Evolutionary conservation across 1,140 invertebrate genomes (phyloP).

Genomic region (Oncopeltus fasciatus): DNA sequence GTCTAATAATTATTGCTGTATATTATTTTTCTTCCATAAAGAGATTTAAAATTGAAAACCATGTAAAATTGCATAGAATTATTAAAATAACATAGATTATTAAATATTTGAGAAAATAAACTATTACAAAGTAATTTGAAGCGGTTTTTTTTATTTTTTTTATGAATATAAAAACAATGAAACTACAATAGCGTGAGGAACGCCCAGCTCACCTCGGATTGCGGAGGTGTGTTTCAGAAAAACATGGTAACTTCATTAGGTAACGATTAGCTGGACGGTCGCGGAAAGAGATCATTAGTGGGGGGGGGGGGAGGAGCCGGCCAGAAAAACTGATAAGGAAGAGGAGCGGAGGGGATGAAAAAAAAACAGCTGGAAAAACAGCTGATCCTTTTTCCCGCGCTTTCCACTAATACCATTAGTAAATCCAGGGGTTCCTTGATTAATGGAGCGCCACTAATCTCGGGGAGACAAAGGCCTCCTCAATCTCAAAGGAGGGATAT

Average conservation of each 20-base stretch:
- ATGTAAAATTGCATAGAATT: too few species aligned
- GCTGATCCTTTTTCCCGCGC: background rate
- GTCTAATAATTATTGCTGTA: too few species aligned
- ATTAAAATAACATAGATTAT: too few species aligned
- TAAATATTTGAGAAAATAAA: too few species aligned
- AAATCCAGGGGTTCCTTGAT: conserved; percentile 3
- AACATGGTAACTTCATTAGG: background rate
- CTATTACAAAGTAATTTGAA: too few species aligned
- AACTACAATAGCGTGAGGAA: too few species aligned
- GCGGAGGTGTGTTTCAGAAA: too few species aligned
- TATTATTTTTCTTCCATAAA: too few species aligned
- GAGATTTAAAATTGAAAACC: too few species aligned
- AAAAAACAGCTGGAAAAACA: background rate
- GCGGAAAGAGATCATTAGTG: background rate
- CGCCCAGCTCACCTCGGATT: too few species aligned
- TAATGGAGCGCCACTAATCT: conserved; percentile 4
- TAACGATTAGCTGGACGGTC: conserved; percentile 6
- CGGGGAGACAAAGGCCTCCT: background rate
- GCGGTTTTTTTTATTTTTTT: too few species aligned
- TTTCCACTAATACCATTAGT: conserved; percentile 13
- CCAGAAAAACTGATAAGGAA: background rate
- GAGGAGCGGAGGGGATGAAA: background rate
- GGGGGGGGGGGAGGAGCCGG: background rate
- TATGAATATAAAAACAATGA: too few species aligned
- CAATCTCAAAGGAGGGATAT: conserved; percentile 1